A percentile compares a stretch with the other conserved stretches of the same genome.
Evolutionary conservation across 2,888 invertebrate genomes (phyloP).

Genomic region (Erannis defoliaria): DNA sequence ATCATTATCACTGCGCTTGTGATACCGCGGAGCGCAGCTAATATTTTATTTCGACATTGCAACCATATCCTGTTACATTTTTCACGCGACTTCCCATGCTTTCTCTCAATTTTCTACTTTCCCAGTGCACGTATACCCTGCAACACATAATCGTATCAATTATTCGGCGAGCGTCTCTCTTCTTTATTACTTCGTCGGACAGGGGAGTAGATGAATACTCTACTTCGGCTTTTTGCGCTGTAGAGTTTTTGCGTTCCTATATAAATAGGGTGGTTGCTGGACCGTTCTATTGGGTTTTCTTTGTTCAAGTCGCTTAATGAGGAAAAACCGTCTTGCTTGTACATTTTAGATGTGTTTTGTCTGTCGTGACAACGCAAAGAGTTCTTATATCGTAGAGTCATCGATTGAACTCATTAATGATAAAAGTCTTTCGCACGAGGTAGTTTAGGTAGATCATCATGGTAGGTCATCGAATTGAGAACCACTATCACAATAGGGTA

Average conservation of each 20-base stretch:
- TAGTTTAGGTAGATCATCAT: too few species aligned
- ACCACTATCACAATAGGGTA: too few species aligned
- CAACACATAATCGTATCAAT: constrained; percentile 82
- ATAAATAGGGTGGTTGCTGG: constrained; percentile 33
- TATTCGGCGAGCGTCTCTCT: constrained; percentile 81
- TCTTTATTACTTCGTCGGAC: constrained; percentile 78
- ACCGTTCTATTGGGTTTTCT: constrained; percentile 32
- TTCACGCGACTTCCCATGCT: constrained; percentile 13
- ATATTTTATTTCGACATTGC: background rate
- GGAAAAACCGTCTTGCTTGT: background rate
- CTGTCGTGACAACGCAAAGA: background rate
- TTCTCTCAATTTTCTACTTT: constrained; percentile 23
- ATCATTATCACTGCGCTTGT: too few species aligned
- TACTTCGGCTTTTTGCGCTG: constrained; percentile 58
- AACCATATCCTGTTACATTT: constrained; percentile 1
- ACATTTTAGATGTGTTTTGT: constrained; percentile 1
- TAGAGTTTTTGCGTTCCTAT: constrained; percentile 29
- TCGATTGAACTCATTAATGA: background rate
- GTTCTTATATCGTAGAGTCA: too few species aligned
- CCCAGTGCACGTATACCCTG: constrained; percentile 51
- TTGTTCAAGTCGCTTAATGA: constrained; percentile 2
- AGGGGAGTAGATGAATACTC: constrained; percentile 63
- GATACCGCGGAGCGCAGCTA: too few species aligned
- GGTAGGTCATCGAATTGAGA: too few species aligned
- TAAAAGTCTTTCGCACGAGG: too few species aligned